A percentile compares a stretch with the other conserved stretches of the same genome.
Evolutionary conservation across 2,888 invertebrate species (phyloP).

Genomic region (Itoplectis maculator): DNA sequence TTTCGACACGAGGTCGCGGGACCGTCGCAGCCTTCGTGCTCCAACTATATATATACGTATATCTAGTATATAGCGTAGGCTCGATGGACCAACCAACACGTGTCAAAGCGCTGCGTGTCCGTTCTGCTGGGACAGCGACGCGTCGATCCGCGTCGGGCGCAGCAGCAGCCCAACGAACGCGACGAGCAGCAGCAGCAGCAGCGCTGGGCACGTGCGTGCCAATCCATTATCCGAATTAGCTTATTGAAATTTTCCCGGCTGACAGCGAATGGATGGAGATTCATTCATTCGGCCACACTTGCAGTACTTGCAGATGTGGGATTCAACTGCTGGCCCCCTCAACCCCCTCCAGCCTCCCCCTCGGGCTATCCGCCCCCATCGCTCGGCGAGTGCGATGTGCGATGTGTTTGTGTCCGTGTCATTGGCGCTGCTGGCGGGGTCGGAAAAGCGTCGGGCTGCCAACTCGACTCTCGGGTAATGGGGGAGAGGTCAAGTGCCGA

Average conservation of each 20-base stretch:
- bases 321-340: conserved; percentile 4
- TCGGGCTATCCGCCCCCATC: no score
- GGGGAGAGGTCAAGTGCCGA: conserved; percentile 22
- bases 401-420: no score
- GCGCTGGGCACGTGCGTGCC: conserved; percentile 74
- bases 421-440: no score
- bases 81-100: conserved; percentile 57
- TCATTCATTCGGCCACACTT: conserved; percentile 81
- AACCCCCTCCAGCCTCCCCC: no score
- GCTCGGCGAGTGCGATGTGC: conserved; percentile 7
- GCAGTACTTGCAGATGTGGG: conserved; percentile 74
- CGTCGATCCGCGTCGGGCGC: conserved; percentile 59
- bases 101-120: conserved; percentile 43
- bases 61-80: conserved; percentile 3
- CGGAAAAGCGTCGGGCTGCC: neutral
- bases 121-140: conserved; percentile 44
- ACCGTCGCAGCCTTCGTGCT: neutral
- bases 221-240: conserved; percentile 84
- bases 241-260: conserved; percentile 83
- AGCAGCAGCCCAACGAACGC: neutral
- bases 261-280: conserved; percentile 83
- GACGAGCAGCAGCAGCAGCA: no score
- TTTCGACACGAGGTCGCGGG: conserved; percentile 49
- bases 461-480: neutral
- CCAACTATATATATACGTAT: neutral